Evolutionary conservation across 2,888 invertebrate species (phyloP).

Genomic region (Agriopis aurantiaria): DNA sequence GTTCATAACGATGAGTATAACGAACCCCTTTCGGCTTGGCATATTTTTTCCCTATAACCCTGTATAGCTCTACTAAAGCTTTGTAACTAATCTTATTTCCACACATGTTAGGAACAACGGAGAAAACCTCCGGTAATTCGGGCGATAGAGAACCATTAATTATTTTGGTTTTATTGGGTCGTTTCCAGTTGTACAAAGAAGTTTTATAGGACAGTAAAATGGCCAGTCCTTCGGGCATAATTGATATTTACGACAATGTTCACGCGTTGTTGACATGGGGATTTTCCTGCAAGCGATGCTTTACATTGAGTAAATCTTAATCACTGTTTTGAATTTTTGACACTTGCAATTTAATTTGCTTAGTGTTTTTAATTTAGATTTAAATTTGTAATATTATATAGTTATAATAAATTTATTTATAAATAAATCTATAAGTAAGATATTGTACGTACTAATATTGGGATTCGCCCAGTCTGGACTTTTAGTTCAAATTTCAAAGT

Average conservation of each 20-base stretch:
- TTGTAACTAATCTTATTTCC: no score
- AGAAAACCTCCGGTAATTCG: slow-evolving; percentile 15
- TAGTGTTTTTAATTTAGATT: no score
- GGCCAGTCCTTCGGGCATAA: slow-evolving; percentile 52
- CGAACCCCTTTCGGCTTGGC: no score
- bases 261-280: slow-evolving; percentile 34
- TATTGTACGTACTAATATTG: no score
- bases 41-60: no score
- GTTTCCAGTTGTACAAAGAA: slow-evolving; percentile 52
- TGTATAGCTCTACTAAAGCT: no score
- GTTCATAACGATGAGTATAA: no score
- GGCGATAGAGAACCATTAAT: slow-evolving; percentile 27
- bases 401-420: no score
- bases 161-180: slow-evolving; percentile 48
- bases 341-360: background rate
- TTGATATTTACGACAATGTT: slow-evolving; percentile 57
- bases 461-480: no score
- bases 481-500: no score
- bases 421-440: no score
- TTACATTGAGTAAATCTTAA: background rate
- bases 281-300: slow-evolving; percentile 26
- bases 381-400: no score
- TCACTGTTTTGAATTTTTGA: background rate
- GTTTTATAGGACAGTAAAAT: slow-evolving; percentile 59
- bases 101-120: background rate